phyloP scores from a whole-genome alignment of 2,888 invertebrate genomes.

The Microchrysa polita region DNA sequence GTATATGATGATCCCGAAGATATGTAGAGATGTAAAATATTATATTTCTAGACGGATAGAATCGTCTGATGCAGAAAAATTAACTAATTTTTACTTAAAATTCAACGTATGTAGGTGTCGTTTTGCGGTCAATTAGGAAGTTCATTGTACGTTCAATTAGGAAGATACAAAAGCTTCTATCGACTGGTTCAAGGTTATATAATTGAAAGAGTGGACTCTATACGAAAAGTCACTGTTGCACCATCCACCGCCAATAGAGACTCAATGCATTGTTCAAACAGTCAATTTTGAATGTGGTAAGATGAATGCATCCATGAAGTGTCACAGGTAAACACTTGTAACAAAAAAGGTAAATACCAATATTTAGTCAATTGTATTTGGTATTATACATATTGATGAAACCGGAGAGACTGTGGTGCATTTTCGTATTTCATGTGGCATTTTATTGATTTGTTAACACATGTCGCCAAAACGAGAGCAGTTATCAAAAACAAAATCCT shows the following conservation, averaged over 20 bases:
- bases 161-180: neutral
- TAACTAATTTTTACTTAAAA: neutral
- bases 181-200: neutral
- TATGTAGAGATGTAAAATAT: too few species aligned
- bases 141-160: constrained; percentile 38
- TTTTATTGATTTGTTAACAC: too few species aligned
- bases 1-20: too few species aligned
- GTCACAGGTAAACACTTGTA: neutral
- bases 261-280: too few species aligned
- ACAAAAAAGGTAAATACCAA: neutral
- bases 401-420: too few species aligned
- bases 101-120: too few species aligned
- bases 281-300: neutral
- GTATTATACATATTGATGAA: too few species aligned
- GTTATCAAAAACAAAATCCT: too few species aligned
- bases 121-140: constrained; percentile 35
- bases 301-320: neutral
- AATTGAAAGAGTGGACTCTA: neutral
- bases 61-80: neutral
- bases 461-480: too few species aligned
- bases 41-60: too few species aligned
- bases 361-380: neutral
- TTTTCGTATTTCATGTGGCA: too few species aligned
- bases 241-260: neutral
- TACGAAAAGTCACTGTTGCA: too few species aligned